These are phyloP conservation scores for Macrosteles quadrilineatus DNA, from an alignment of 1,140 invertebrate species.

Conservation along the genomic window DNA sequence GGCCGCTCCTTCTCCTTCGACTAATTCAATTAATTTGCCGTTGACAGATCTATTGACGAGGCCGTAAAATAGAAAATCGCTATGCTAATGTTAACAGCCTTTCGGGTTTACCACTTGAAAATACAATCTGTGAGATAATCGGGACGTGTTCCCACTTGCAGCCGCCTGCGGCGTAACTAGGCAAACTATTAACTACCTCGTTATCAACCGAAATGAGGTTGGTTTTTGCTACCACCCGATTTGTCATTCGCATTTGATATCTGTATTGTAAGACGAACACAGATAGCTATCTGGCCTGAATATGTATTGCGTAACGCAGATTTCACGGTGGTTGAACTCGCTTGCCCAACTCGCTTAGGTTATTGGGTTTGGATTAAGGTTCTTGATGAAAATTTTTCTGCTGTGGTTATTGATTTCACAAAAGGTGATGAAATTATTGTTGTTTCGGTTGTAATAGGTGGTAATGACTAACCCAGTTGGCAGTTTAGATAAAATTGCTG, in stretches of 20 bases:
- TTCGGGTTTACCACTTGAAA: conserved; percentile 14
- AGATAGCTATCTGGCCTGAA: too few species aligned
- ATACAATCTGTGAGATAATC: conserved; percentile 13
- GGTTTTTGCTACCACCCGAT: background rate
- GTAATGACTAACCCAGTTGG: too few species aligned
- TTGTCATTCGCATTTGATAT: background rate
- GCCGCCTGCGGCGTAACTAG: background rate
- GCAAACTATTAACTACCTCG: background rate
- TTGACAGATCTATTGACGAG: conserved; percentile 4
- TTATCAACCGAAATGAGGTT: background rate
- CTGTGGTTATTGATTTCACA: too few species aligned
- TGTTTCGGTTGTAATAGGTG: too few species aligned
- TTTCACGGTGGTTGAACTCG: too few species aligned
- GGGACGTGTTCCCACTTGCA: background rate
- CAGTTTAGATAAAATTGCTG: too few species aligned
- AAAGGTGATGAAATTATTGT: too few species aligned
- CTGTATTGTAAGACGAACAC: background rate
- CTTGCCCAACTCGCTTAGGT: too few species aligned
- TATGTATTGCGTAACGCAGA: too few species aligned
- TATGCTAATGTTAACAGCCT: conserved; percentile 14
- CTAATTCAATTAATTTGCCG: conserved; percentile 16
- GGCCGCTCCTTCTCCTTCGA: background rate
- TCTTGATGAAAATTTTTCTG: too few species aligned
- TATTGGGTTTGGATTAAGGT: too few species aligned
- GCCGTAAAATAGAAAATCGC: background rate